Percentiles rank a stretch among this genome's conserved stretches.
phyloP scores from a whole-genome alignment of 2,888 invertebrate species.

The Platynereis dumerilii region DNA sequence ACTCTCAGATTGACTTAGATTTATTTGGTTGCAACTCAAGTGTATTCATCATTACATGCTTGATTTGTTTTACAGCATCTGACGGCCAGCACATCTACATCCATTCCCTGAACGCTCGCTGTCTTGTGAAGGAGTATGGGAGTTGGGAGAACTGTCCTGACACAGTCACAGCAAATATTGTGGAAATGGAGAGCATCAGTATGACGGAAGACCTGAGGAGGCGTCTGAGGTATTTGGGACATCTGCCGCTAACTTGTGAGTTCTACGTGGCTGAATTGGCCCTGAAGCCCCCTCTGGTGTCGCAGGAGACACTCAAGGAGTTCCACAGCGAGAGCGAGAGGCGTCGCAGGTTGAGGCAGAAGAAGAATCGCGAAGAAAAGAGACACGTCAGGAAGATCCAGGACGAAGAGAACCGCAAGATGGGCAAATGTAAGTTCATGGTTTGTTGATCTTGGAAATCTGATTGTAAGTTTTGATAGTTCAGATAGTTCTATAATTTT shows the following conservation, averaged over 20 bases:
- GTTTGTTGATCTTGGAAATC: no score
- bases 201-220: conserved; percentile 83
- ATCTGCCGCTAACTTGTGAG: conserved; percentile 88
- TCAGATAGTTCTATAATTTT: no score
- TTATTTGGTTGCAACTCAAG: background rate
- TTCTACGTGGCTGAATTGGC: conserved; percentile 90
- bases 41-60: background rate
- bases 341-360: conserved; percentile 74
- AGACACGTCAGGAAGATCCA: conserved; percentile 80
- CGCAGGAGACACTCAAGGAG: conserved; percentile 71
- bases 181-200: conserved; percentile 87
- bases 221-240: conserved; percentile 78
- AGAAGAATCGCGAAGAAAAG: conserved; percentile 78
- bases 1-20: no score
- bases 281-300: conserved; percentile 76
- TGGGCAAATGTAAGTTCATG: conserved; percentile 68
- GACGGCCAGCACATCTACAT: conserved; percentile 93
- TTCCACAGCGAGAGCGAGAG: conserved; percentile 82
- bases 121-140: conserved; percentile 87
- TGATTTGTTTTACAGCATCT: conserved; percentile 69
- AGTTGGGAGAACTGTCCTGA: conserved; percentile 79
- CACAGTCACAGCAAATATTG: conserved; percentile 75
- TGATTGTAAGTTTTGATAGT: no score
- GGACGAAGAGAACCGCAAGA: conserved; percentile 74
- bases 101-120: conserved; percentile 87